These are phyloP conservation scores for Oreochromis aureus DNA, from an alignment of 2,113 vertebrate species.

Conservation along the genomic window DNA sequence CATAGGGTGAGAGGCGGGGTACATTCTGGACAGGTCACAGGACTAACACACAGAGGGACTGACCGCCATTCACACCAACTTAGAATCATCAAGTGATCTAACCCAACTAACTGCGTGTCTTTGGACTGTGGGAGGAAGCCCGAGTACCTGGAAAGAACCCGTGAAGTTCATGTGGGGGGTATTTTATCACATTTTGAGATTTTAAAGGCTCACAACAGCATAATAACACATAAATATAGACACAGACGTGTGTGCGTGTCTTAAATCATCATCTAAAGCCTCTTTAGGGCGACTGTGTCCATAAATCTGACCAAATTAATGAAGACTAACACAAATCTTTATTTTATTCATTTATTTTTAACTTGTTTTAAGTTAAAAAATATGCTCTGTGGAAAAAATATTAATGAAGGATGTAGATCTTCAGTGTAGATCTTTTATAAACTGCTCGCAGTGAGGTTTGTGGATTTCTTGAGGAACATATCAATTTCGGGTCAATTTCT, in stretches of 20 bases:
- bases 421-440: not conserved
- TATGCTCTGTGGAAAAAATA: not conserved
- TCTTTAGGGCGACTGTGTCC: not conserved
- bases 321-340: not conserved
- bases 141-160: not conserved
- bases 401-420: not conserved
- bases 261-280: too few relatives aligned
- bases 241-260: too few relatives aligned
- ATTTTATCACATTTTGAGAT: not conserved
- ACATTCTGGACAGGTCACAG: not conserved
- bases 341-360: not conserved
- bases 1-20: not conserved
- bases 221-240: too few relatives aligned
- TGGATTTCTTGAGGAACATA: not conserved
- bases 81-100: not conserved
- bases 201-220: not conserved
- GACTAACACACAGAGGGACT: not conserved
- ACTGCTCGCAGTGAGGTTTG: not conserved
- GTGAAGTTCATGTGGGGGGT: not conserved
- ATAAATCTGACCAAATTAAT: not conserved
- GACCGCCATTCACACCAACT: not conserved
- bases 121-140: not conserved
- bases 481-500: not conserved
- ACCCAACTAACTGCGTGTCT: not conserved
- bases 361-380: not conserved